A percentile compares a stretch with the other conserved stretches of the same genome.
These are phyloP conservation scores for Cecropterus lyciades DNA, from an alignment of 1,140 invertebrate genomes.

Conservation along the genomic window DNA sequence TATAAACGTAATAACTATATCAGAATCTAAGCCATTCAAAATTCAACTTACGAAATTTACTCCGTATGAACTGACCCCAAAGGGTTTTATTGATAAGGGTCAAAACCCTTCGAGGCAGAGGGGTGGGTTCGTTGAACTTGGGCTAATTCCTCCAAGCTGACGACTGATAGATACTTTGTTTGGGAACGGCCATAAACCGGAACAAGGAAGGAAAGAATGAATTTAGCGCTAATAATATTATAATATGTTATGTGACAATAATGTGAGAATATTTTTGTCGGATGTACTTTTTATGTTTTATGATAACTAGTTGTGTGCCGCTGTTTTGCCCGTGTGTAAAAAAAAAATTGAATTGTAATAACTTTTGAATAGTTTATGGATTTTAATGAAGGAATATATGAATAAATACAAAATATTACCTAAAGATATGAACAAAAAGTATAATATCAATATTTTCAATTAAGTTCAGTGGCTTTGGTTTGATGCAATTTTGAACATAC, in stretches of 20 bases:
- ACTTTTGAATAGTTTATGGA: no score
- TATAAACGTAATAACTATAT: no score
- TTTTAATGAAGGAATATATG: no score
- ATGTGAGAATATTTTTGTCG: background rate
- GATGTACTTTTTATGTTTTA: no score
- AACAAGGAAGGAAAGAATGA: slow-evolving; percentile 1
- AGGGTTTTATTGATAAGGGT: slow-evolving; percentile 34
- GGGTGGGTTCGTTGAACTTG: slow-evolving; percentile 37
- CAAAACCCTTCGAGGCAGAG: slow-evolving; percentile 30
- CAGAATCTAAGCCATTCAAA: background rate
- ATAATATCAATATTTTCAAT: no score
- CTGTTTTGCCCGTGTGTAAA: no score
- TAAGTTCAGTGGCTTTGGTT: no score
- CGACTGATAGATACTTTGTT: slow-evolving; percentile 13
- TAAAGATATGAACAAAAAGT: no score
- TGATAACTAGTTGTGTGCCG: no score
- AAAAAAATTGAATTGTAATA: no score
- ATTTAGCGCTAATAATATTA: background rate
- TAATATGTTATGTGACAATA: background rate
- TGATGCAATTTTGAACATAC: no score
- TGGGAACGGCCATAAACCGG: slow-evolving; percentile 6
- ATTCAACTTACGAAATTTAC: slow-evolving; percentile 4
- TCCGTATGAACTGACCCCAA: slow-evolving; percentile 9
- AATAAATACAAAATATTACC: no score
- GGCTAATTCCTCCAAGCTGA: slow-evolving; percentile 30